Percentiles rank a stretch among this genome's conserved stretches.
Conservation (phyloP, 2,113 vertebrate genomes). For the Nymphicus hollandicus region DNA sequence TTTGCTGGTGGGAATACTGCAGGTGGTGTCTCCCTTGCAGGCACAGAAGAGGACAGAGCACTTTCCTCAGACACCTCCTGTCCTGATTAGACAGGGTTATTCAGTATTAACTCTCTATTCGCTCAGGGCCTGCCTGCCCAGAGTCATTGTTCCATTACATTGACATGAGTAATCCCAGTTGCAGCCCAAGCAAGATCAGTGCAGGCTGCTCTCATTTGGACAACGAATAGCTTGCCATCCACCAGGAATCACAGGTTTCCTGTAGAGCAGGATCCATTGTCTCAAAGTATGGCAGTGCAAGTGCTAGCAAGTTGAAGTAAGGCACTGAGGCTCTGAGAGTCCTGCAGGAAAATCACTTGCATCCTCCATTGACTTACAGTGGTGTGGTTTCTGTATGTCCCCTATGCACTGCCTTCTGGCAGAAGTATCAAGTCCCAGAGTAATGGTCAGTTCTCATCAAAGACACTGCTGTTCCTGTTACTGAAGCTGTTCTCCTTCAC, state of each 20-base stretch:
- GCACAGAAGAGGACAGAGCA: not conserved
- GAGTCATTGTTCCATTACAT: not conserved
- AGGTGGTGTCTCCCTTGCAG: not conserved
- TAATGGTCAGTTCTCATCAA: constrained; percentile 16
- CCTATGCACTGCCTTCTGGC: not conserved
- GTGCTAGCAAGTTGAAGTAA: not conserved
- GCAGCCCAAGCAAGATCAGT: not conserved
- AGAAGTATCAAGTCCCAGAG: not conserved
- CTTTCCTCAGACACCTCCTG: not conserved
- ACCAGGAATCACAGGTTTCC: not conserved
- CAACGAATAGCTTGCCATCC: not conserved
- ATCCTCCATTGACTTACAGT: not conserved
- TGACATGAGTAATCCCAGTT: not conserved
- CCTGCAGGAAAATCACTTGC: not conserved
- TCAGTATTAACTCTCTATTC: not conserved
- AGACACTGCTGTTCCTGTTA: constrained; percentile 32
- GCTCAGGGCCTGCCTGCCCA: not conserved
- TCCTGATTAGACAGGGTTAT: not conserved
- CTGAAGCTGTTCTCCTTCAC: constrained; percentile 35
- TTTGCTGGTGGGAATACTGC: not conserved
- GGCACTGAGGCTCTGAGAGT: not conserved
- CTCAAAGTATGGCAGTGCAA: not conserved
- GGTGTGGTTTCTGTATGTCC: not conserved
- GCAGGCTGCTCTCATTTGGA: not conserved
- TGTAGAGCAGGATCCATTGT: not conserved